Conservation (phyloP, 1,140 invertebrate species). For the Aphidius ervi region DNA sequence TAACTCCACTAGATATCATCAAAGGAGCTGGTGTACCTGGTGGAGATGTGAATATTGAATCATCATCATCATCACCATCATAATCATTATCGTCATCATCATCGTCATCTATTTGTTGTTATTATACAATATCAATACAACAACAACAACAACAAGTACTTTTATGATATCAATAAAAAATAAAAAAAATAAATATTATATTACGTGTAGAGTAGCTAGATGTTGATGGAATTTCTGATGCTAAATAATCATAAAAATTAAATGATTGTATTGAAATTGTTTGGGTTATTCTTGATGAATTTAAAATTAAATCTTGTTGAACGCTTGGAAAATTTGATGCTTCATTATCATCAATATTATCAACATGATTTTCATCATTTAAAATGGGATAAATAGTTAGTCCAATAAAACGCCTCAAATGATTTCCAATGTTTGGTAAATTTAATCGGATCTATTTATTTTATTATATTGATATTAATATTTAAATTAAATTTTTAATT, state of each 20-base stretch:
- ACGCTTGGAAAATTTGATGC: not conserved
- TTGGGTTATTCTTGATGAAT: too few relatives aligned
- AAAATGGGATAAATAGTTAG: slow-evolving; percentile 20
- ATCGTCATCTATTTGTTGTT: too few relatives aligned
- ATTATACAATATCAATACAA: too few relatives aligned
- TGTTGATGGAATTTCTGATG: too few relatives aligned
- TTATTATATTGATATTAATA: not conserved
- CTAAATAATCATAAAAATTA: too few relatives aligned
- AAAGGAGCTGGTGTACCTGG: not conserved
- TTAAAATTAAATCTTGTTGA: not conserved
- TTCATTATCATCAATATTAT: slow-evolving; percentile 5
- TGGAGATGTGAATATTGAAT: slow-evolving; percentile 15
- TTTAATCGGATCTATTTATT: slow-evolving; percentile 38
- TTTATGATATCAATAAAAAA: too few relatives aligned
- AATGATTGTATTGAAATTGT: not conserved
- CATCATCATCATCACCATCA: too few relatives aligned
- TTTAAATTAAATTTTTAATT: not conserved
- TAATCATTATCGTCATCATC: too few relatives aligned
- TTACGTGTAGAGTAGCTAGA: too few relatives aligned
- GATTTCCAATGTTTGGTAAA: slow-evolving; percentile 29
- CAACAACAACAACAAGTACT: too few relatives aligned
- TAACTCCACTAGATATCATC: slow-evolving; percentile 21
- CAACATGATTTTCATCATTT: slow-evolving; percentile 15
- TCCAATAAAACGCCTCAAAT: slow-evolving; percentile 35
- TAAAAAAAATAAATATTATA: too few relatives aligned